These are phyloP conservation scores for Dendrocincla tyrannina DNA, from an alignment of 2,797 vertebrate genomes.

Conservation along the genomic window DNA sequence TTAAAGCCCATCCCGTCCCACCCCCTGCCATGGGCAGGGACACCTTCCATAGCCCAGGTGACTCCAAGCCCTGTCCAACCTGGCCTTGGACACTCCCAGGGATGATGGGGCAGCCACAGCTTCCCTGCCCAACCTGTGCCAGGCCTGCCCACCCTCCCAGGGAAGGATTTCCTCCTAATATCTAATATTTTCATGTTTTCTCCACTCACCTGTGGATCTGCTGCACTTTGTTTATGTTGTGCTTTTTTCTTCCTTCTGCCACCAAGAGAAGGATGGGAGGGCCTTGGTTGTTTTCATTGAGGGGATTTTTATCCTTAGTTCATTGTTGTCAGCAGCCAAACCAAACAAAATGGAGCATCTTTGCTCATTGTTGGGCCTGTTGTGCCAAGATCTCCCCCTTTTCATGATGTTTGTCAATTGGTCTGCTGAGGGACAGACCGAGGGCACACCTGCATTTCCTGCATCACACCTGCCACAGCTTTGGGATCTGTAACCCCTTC, in stretches of 20 bases:
- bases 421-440: not conserved
- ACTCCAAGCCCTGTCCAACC: not conserved
- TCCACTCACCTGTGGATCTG: not conserved
- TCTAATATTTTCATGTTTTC: not conserved
- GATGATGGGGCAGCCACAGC: not conserved
- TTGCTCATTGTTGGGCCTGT: rapidly evolving
- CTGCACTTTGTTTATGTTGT: not conserved
- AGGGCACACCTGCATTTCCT: not conserved
- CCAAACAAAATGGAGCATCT: not conserved
- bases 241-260: not conserved
- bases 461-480: rapidly evolving
- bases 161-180: not conserved
- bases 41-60: rapidly evolving
- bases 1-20: rapidly evolving
- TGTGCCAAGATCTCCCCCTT: not conserved
- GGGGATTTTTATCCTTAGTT: not conserved
- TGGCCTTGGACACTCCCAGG: rapidly evolving
- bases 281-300: not conserved
- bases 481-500: not conserved
- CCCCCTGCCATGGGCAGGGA: not conserved
- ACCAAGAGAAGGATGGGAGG: not conserved
- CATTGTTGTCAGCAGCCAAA: not conserved
- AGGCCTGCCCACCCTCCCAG: rapidly evolving
- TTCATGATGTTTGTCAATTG: not conserved
- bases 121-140: not conserved